Evolutionary conservation across 2,797 vertebrate genomes (phyloP).

Genomic region (Geotrypetes seraphini): DNA sequence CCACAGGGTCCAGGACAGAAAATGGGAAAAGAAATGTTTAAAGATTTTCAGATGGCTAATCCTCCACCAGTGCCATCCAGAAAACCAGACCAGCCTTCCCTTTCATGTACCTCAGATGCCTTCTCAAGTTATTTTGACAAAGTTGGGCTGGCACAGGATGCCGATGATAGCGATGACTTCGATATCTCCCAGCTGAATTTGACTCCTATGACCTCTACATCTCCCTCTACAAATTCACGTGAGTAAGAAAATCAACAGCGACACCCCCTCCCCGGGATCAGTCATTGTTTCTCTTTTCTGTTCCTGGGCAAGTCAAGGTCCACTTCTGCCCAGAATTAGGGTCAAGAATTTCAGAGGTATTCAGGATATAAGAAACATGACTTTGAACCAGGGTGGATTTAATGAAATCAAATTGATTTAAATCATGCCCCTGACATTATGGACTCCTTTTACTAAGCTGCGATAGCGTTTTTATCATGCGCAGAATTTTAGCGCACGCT

Average conservation of each 20-base stretch:
- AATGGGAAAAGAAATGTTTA: slow-evolving; percentile 82
- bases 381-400: too few relatives aligned
- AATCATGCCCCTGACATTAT: too few relatives aligned
- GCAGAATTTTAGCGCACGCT: too few relatives aligned
- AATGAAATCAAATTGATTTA: too few relatives aligned
- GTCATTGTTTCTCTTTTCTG: too few relatives aligned
- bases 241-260: slow-evolving; percentile 39
- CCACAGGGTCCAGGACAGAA: slow-evolving; percentile 77
- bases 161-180: slow-evolving; percentile 95
- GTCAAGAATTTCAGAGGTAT: too few relatives aligned
- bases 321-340: too few relatives aligned
- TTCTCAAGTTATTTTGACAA: slow-evolving; percentile 94
- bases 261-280: neutral
- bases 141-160: slow-evolving; percentile 90
- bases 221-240: slow-evolving; percentile 96
- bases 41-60: slow-evolving; percentile 94
- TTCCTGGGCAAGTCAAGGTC: too few relatives aligned
- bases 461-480: too few relatives aligned
- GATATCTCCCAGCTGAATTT: slow-evolving; percentile 98
- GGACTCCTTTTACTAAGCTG: too few relatives aligned
- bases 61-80: slow-evolving; percentile 81
- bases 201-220: slow-evolving; percentile 95
- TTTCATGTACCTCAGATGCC: slow-evolving; percentile 88
- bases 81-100: slow-evolving; percentile 79
- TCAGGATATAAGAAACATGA: too few relatives aligned